These are phyloP conservation scores for Oxygymnocypris stewartii DNA, from an alignment of 2,113 vertebrate genomes.

Conservation along the genomic window DNA sequence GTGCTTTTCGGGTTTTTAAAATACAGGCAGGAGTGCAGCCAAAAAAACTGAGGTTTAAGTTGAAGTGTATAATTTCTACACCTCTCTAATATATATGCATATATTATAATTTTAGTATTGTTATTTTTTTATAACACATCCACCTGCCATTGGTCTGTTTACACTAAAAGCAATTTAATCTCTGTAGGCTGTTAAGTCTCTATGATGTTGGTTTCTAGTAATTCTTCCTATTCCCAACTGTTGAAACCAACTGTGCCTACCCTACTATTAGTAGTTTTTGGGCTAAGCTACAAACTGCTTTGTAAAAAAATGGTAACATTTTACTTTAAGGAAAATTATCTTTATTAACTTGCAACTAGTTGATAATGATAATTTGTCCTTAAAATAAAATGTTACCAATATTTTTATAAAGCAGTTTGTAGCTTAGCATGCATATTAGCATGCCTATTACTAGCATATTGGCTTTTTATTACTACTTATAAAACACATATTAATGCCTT, in stretches of 20 bases:
- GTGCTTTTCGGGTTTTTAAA: constrained; percentile 41
- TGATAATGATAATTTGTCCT: too few species aligned
- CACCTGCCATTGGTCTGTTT: background rate
- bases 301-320: background rate
- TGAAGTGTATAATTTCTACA: background rate
- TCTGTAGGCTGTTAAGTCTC: background rate
- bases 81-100: background rate
- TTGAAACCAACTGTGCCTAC: background rate
- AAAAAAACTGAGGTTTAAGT: constrained; percentile 10
- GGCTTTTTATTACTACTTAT: too few species aligned
- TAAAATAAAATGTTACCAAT: too few species aligned
- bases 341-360: too few species aligned
- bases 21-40: background rate
- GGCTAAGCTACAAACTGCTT: background rate
- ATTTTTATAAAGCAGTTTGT: too few species aligned
- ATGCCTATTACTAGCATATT: too few species aligned
- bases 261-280: background rate
- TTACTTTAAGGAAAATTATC: too few species aligned
- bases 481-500: too few species aligned
- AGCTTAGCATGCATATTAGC: background rate
- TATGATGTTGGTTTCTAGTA: background rate
- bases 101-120: background rate
- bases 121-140: background rate
- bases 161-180: background rate
- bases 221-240: background rate